Evolutionary conservation across 2,888 invertebrate species (phyloP), one percentile per base, ranked within the genome.

Genomic region (Spialia ferax): DNA sequence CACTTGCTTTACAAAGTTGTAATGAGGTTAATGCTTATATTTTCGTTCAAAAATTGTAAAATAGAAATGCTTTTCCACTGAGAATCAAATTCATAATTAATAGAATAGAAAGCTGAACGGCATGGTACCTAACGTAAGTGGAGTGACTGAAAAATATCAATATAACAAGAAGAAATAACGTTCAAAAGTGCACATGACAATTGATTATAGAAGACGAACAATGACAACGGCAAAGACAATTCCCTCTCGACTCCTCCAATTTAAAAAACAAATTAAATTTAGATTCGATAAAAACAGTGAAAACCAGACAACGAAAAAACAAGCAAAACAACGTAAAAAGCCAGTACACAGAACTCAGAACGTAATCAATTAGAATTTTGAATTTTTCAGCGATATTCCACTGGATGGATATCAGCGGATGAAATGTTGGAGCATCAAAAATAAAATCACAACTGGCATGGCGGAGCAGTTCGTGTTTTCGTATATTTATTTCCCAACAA

Each of bases 401-500:
- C 23, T 48, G 60, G 26, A n/a, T 48, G 60, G 26, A n/a, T 59
- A 18, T 60, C 29, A 48, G 29, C 45, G 45, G 18, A 60, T 45
- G 38, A 59, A 60, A 48, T 29, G 10, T 60, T 59, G 45, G 48
- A 59, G 60, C 60, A 29, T 45, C 18, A 29, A 29, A 60, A 20
- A 45, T 23, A 45, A 57, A 38, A 42, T 42, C 42, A 26, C n/a
- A 45, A 60, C 45, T 26, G 23, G 3, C 2, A 35, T n/a, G 26
- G 35, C 35, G 35, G 26, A 45, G 15, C 18, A 45, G 23, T 59
- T 59, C 18, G 18, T 15, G 45, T 26, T 26, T 22, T 59, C 26
- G 45, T 26, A 45, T 59, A 59, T 59, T 59, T 59, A 59, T 59
- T 59, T 59, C 29, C 59, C 59, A 59, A 59, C 26, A 59, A 45